phyloP scores from a whole-genome alignment of 2,113 vertebrate species.

The Riparia riparia region DNA sequence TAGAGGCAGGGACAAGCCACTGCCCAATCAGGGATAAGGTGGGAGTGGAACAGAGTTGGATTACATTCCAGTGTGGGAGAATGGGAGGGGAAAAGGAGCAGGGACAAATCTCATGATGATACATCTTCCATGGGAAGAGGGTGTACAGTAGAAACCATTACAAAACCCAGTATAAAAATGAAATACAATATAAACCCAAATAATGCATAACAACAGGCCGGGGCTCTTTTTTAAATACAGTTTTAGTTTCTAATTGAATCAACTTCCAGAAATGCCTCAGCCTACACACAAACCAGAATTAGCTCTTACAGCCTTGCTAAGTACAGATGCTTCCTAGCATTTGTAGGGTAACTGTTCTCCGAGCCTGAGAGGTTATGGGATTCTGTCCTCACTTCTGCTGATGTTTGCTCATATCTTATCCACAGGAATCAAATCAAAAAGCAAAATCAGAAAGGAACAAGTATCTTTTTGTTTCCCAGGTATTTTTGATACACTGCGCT shows the following conservation, averaged over 20 bases:
- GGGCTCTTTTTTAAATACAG: background rate
- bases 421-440: background rate
- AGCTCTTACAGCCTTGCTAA: background rate
- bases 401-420: background rate
- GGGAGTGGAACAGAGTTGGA: too few species aligned
- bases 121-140: too few species aligned
- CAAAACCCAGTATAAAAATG: too few species aligned
- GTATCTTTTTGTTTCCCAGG: background rate
- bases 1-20: too few species aligned
- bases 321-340: background rate
- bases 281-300: background rate
- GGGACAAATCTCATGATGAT: too few species aligned
- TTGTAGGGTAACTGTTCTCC: background rate
- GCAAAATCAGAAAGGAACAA: background rate
- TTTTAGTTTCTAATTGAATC: background rate
- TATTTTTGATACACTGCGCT: background rate
- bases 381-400: background rate
- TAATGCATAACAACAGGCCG: background rate
- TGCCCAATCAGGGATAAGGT: too few species aligned
- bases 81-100: too few species aligned
- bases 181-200: too few species aligned
- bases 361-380: background rate
- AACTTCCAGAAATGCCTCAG: background rate
- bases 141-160: too few species aligned
- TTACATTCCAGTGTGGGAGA: too few species aligned